Base-by-base conservation (phyloP, 2,797 vertebrate genomes). In the Pachyuromys duprasi region DNA sequence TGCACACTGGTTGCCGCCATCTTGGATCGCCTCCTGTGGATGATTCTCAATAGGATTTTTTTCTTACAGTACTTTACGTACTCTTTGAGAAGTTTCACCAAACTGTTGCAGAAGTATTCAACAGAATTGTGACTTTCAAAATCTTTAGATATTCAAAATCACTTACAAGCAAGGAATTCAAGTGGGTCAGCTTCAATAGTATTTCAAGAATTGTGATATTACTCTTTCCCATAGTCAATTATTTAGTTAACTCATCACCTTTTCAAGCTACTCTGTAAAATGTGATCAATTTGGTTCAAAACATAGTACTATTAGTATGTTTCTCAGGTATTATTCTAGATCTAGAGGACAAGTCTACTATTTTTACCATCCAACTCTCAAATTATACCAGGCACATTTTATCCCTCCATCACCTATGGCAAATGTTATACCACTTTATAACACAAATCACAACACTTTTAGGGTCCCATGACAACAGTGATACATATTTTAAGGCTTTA, bases 131-230 rank as follows among this genome's bases (percentile, higher is more conserved):
- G 15, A 86, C 11, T 92, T 88, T 84, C 39, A 70, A 88, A 84
- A 42, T 84, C 28, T 83, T 91, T 93, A 57, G 31, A n/a, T n/a
- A n/a, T 70, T 24, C 69, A 39, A 28, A 81, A 91, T 86, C n/a
- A 76, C 9, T 94, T 69, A 39, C 5, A 72, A 49, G 12, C 82
- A 67, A 5, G 18, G 15, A 69, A 63, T 80, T 24, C 5, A 90
- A 91, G 84, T 14, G 22, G 89, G 14, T 63, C 74, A 31, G 22
- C 3, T 83, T 93, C 31, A 49, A 42, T 57, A 86, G 31, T 63
- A 86, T 53, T 79, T 18, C 0, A 91, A 90, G 36, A 86, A 0
- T 13, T 36, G 1, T 13, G 63, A 86, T 39, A 53, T 70, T 33
- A 69, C 74, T 84, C 28, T 60, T 26, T 60, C 86, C 12, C 33